Percentiles rank a stretch among this genome's conserved stretches.
These are phyloP conservation scores for Epinephelus malabaricus DNA, from an alignment of 2,797 vertebrate species.

Conservation along the genomic window DNA sequence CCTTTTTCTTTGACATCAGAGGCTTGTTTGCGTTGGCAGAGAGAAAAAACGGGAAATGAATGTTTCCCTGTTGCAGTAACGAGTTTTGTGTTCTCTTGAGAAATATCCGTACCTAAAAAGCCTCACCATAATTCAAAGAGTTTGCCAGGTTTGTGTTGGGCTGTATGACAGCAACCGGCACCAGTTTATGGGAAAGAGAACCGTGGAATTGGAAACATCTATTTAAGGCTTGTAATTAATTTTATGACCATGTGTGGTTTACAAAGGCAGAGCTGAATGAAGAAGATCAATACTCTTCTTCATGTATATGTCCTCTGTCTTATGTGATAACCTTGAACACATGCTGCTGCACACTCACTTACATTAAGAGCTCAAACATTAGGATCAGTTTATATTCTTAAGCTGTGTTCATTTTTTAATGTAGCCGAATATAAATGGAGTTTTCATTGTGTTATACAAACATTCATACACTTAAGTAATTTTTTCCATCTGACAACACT, in stretches of 20 bases:
- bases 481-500: not conserved
- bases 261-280: not conserved
- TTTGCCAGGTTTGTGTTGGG: conserved; percentile 24
- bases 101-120: not conserved
- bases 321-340: too few relatives aligned
- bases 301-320: not conserved
- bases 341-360: not conserved
- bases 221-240: conserved; percentile 20
- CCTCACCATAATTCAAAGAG: not conserved
- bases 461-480: too few relatives aligned
- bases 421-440: not conserved
- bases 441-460: too few relatives aligned
- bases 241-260: not conserved
- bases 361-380: not conserved
- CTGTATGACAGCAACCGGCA: conserved; percentile 4
- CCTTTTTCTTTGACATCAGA: too few relatives aligned
- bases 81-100: not conserved
- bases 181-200: conserved; percentile 13
- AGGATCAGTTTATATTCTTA: not conserved
- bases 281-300: not conserved
- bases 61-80: not conserved
- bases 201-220: conserved; percentile 26
- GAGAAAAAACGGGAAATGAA: not conserved
- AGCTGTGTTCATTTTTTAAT: not conserved
- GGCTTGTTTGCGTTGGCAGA: too few relatives aligned